Percentiles rank a stretch among this genome's conserved stretches.
Evolutionary conservation across 2,888 invertebrate genomes (phyloP).

Genomic region (Dyspetes luteomarginatus): DNA sequence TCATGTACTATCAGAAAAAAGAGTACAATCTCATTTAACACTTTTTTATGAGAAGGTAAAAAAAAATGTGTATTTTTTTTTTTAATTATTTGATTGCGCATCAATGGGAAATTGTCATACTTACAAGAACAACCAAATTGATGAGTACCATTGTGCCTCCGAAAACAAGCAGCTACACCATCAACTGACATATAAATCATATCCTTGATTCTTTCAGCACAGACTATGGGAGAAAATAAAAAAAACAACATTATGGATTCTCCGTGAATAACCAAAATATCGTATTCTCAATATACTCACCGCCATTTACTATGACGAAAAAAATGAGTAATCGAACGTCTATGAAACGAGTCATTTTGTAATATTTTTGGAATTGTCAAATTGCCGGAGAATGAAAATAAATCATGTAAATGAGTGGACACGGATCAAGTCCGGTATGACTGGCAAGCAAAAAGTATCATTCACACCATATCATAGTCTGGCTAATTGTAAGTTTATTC

Average conservation of each 20-base stretch:
- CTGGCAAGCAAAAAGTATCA: slow-evolving; percentile 7
- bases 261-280: slow-evolving; percentile 20
- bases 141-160: slow-evolving; percentile 96
- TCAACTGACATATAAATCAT: slow-evolving; percentile 91
- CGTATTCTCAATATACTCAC: slow-evolving; percentile 37
- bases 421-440: slow-evolving; percentile 31
- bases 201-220: slow-evolving; percentile 88
- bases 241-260: slow-evolving; percentile 11
- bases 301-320: slow-evolving; percentile 46
- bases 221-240: slow-evolving; percentile 83
- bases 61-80: slow-evolving; percentile 17
- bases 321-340: slow-evolving; percentile 60
- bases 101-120: slow-evolving; percentile 78
- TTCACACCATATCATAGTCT: no score
- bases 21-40: no score
- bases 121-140: slow-evolving; percentile 97
- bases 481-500: no score
- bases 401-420: slow-evolving; percentile 28
- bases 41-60: not conserved
- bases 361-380: slow-evolving; percentile 50
- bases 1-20: no score
- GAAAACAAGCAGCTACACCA: slow-evolving; percentile 92
- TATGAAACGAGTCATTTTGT: slow-evolving; percentile 56
- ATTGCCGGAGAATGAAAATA: slow-evolving; percentile 45
- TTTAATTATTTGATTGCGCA: not conserved